Percentiles rank a stretch among this genome's conserved stretches.
Conservation (phyloP, 2,888 invertebrate genomes). For the Spodoptera exigua region DNA sequence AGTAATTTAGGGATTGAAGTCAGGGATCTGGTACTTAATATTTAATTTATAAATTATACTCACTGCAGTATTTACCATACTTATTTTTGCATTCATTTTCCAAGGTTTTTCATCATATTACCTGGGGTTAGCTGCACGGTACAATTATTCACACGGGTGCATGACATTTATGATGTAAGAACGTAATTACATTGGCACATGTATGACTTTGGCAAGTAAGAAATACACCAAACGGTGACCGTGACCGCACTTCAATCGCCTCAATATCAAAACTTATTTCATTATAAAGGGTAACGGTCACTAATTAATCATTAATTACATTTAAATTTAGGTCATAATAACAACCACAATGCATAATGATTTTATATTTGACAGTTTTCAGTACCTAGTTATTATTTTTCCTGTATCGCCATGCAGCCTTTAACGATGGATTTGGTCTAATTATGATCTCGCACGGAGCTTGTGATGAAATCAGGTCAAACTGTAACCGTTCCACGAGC, state of each 20-base stretch:
- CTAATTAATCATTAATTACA: conserved; percentile 11
- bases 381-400: conserved; percentile 5
- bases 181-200: conserved; percentile 49
- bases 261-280: conserved; percentile 26
- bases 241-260: conserved; percentile 53
- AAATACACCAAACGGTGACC: conserved; percentile 55
- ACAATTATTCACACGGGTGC: conserved; percentile 32
- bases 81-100: conserved; percentile 22
- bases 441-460: conserved; percentile 61
- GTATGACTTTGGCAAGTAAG: conserved; percentile 46
- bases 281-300: conserved; percentile 18
- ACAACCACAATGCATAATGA: neutral
- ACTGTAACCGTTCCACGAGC: conserved; percentile 74
- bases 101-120: conserved; percentile 31
- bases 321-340: conserved; percentile 13
- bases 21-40: too few relatives aligned
- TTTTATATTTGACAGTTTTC: conserved; percentile 8
- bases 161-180: conserved; percentile 48
- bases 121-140: conserved; percentile 18
- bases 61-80: conserved; percentile 1
- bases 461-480: conserved; percentile 82
- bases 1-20: too few relatives aligned
- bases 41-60: too few relatives aligned
- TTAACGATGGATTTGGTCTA: conserved; percentile 26
- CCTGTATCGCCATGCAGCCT: conserved; percentile 9